phyloP scores from a whole-genome alignment of 2,888 invertebrate species.

The Bellardia pandia region DNA sequence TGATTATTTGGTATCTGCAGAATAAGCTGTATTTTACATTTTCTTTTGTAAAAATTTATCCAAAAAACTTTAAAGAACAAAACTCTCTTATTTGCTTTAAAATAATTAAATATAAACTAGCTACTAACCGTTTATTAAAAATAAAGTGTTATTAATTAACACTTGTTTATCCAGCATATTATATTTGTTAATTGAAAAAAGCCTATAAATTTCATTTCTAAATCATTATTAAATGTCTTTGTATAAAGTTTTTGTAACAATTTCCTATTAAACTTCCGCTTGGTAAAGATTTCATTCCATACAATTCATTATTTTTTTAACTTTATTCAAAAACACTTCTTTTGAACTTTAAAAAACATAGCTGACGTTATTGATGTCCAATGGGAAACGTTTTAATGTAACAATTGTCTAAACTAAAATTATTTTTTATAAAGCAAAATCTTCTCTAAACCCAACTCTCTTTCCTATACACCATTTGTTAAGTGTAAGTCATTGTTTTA shows the following conservation, averaged over 20 bases:
- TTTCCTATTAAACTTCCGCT: conserved; percentile 59
- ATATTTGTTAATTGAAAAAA: background rate
- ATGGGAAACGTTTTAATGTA: conserved; percentile 70
- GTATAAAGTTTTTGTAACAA: background rate
- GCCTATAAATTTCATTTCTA: conserved; percentile 25
- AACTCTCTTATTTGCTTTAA: too few relatives aligned
- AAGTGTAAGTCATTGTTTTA: conserved; percentile 57
- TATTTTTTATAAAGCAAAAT: conserved; percentile 39
- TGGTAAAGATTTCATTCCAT: background rate
- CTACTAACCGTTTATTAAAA: too few relatives aligned
- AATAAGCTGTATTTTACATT: too few relatives aligned
- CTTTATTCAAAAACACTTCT: background rate
- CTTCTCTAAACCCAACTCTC: background rate
- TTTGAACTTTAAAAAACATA: conserved; percentile 56
- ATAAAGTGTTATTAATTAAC: background rate
- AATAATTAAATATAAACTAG: too few relatives aligned
- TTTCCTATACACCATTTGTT: background rate
- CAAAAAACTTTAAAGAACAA: too few relatives aligned
- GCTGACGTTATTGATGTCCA: conserved; percentile 69
- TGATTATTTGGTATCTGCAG: too few relatives aligned
- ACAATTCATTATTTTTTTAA: conserved; percentile 22
- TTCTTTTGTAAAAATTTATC: too few relatives aligned
- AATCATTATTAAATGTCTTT: conserved; percentile 38
- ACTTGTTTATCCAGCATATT: background rate
- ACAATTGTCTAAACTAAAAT: conserved; percentile 65